Evolutionary conservation across 2,113 vertebrate genomes (phyloP).

Genomic region (Brienomyrus longianalis): DNA sequence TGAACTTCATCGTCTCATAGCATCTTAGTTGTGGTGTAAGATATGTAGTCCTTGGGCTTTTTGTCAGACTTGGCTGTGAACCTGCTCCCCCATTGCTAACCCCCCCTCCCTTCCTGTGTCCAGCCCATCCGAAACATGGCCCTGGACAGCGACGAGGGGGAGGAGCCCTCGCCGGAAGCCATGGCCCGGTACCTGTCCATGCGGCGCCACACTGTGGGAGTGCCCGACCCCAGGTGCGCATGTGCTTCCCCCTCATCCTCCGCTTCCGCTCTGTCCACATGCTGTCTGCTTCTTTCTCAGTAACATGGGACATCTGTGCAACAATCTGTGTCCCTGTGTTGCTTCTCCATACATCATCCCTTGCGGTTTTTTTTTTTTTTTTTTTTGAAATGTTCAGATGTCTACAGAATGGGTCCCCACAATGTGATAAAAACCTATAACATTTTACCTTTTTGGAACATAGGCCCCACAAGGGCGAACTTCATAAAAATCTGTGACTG

Average conservation of each 20-base stretch:
- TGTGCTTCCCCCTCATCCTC: not conserved
- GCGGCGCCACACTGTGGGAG: constrained; percentile 94
- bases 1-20: not conserved
- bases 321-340: not conserved
- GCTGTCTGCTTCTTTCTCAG: not conserved
- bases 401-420: not conserved
- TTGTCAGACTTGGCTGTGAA: not conserved
- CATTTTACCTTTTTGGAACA: too few species aligned
- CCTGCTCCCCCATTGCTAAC: not conserved
- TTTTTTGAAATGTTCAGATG: not conserved
- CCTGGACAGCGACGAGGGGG: constrained; percentile 92
- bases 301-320: not conserved
- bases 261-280: not conserved
- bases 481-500: not conserved
- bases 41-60: not conserved
- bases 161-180: constrained; percentile 91
- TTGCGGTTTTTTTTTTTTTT: not conserved
- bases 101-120: constrained; percentile 16
- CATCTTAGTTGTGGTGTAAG: not conserved
- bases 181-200: constrained; percentile 95
- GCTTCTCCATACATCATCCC: not conserved
- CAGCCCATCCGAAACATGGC: constrained; percentile 88
- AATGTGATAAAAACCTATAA: too few species aligned
- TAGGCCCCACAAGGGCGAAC: too few species aligned
- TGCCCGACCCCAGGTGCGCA: constrained; percentile 83